Base-by-base conservation (phyloP, 2,888 invertebrate species). In the Leptura quadrifasciata region DNA sequence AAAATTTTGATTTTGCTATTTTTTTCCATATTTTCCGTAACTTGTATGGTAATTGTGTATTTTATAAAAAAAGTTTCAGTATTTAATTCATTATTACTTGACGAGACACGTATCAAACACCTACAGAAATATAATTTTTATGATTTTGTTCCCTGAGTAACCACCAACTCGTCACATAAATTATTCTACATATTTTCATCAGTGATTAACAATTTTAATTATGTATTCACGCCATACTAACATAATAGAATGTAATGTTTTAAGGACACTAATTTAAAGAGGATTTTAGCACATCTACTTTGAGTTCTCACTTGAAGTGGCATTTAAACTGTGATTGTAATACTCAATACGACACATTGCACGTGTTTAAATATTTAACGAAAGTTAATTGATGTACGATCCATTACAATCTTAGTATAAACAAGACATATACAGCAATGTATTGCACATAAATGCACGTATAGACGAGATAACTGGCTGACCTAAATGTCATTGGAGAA, bases 401-500 rank as follows among this genome's bases (percentile, higher is more conserved):
- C 18, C 57, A 57, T 17, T 31, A 10, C 24, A 27, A 21, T 55
- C 9, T 5, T 35, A 17, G 27, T 57, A 18, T 17, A 18, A 55
- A 68, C 31, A 31, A 68, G 57, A 12, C 31, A 35, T 18, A 68
- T 17, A 67, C 24, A 67, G 17, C 17, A 24, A 24, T 54, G 27
- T 21, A 24, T 27, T 24, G 54, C 9, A 67, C 65, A 24, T 67
- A 68, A 55, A 15, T 18, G 18, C 68, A 68, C 57, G 68, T 55
- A 68, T 57, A 68, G 27, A 55, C 52, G 24, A 68, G 55, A 54
- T 57, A 57, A 57, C 54, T 55, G 27, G 20, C 55, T 68, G 68
- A 68, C 68, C 68, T 55, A 68, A 68, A 68, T 57, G 68, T 68
- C 68, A 68, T 1, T 35, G 35, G 57, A 57, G 68, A 68, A 68